Evolutionary conservation across 2,797 vertebrate genomes (phyloP).

Genomic region (Ceyx erithaca): DNA sequence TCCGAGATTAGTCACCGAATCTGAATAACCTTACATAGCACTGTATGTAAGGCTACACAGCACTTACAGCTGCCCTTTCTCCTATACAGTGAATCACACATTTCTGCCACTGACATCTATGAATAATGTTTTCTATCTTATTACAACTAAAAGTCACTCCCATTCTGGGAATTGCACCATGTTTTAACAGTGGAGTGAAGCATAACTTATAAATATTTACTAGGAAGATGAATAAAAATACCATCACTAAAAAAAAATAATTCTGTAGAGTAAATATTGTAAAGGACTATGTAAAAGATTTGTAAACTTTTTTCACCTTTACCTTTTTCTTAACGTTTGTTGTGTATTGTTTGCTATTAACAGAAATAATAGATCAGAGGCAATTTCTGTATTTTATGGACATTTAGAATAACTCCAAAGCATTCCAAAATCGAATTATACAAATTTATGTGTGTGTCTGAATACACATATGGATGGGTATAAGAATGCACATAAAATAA

Average conservation of each 20-base stretch:
- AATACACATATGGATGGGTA: not conserved
- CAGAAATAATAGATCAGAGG: not conserved
- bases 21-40: not conserved
- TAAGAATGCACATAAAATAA: not conserved
- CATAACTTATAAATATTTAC: not conserved
- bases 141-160: not conserved
- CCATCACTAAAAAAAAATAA: not conserved
- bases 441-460: not conserved
- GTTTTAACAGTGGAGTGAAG: not conserved
- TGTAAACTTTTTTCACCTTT: not conserved
- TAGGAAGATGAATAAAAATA: not conserved
- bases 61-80: not conserved
- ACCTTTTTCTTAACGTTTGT: not conserved
- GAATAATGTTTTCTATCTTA: not conserved
- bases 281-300: not conserved
- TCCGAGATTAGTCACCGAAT: not conserved
- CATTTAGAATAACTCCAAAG: constrained; percentile 1
- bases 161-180: not conserved
- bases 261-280: not conserved
- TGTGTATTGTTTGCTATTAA: not conserved
- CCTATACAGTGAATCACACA: not conserved
- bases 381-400: not conserved
- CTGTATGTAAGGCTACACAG: not conserved
- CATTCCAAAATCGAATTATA: not conserved
- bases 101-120: not conserved